phyloP scores from a whole-genome alignment of 2,797 vertebrate genomes.

The Sphaeramia orbicularis region DNA sequence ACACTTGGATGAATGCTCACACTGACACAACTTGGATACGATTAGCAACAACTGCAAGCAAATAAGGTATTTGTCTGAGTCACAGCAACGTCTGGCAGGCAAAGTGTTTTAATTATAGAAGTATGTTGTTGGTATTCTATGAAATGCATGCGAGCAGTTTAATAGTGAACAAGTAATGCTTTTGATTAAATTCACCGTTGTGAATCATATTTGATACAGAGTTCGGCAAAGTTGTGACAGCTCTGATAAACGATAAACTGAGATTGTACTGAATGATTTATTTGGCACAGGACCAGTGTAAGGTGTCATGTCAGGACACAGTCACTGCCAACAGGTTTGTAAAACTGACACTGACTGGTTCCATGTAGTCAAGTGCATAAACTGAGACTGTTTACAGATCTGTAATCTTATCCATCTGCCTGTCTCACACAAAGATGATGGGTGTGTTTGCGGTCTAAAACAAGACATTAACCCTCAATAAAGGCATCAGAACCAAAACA shows the following conservation, averaged over 20 bases:
- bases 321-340: not conserved
- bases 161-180: conserved; percentile 1
- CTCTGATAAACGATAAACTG: not conserved
- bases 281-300: not conserved
- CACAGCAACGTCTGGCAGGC: conserved; percentile 14
- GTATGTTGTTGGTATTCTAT: conserved; percentile 19
- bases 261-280: not conserved
- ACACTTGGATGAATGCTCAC: conserved; percentile 55
- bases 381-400: too few species aligned
- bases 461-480: too few species aligned
- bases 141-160: not conserved
- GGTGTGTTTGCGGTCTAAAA: too few species aligned
- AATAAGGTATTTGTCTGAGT: conserved; percentile 39
- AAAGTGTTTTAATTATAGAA: conserved; percentile 19
- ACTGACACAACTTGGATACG: conserved; percentile 59
- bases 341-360: too few species aligned
- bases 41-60: conserved; percentile 20
- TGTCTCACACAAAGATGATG: too few species aligned
- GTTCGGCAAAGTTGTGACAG: conserved; percentile 6
- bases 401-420: too few species aligned
- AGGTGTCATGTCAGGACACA: not conserved
- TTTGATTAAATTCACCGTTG: conserved; percentile 14
- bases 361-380: too few species aligned
- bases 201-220: conserved; percentile 2
- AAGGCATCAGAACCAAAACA: too few species aligned